phyloP scores from a whole-genome alignment of 1,140 invertebrate genomes.

The Nautilus pompilius region DNA sequence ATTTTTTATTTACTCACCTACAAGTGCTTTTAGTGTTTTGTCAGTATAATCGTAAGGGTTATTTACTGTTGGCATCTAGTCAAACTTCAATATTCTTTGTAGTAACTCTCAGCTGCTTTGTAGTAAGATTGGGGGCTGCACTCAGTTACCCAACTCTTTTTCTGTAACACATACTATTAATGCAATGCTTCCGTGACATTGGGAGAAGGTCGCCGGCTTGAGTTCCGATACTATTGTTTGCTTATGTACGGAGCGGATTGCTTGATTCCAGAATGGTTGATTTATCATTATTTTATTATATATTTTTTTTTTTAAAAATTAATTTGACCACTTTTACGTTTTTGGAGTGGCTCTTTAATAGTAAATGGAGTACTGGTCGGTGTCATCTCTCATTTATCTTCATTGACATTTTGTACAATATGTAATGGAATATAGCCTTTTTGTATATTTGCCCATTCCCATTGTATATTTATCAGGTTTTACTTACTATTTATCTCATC shows the following conservation, averaged over 20 bases:
- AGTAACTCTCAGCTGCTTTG: too few species aligned
- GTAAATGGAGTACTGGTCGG: background rate
- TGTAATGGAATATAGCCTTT: conserved; percentile 5
- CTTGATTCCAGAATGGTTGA: background rate
- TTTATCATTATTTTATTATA: background rate
- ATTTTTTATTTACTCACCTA: too few species aligned
- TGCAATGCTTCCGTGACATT: background rate
- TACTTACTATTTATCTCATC: conserved; percentile 5
- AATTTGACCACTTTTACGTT: background rate
- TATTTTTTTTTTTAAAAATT: background rate
- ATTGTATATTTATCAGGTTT: conserved; percentile 7
- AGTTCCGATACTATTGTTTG: background rate
- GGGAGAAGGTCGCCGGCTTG: background rate
- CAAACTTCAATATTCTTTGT: too few species aligned
- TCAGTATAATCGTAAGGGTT: too few species aligned
- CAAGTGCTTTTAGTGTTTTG: too few species aligned
- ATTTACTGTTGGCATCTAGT: too few species aligned
- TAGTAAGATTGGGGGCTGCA: too few species aligned
- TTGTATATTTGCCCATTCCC: conserved; percentile 3
- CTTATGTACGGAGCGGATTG: background rate
- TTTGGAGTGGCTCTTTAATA: background rate
- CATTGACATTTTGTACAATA: conserved; percentile 3
- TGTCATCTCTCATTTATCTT: background rate
- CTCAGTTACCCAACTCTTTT: too few species aligned
- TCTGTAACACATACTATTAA: background rate